Evolutionary conservation across 2,113 vertebrate genomes (phyloP), one percentile per base, ranked within the genome.

Genomic region (Ascaphus truei): DNA sequence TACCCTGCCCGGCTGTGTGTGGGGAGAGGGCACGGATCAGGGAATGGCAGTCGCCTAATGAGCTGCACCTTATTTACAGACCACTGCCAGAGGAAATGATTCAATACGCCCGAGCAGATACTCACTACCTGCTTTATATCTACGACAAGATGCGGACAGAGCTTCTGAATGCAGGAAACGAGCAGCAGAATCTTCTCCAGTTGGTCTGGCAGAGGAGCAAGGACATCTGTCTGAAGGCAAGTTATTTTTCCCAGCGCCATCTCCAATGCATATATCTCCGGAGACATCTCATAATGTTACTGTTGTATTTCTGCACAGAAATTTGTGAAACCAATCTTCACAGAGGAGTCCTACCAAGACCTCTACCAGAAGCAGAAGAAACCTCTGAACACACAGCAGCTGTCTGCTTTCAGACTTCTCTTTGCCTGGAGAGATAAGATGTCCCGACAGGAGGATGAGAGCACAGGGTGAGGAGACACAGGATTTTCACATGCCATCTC

Each of bases 11-110:
- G 22, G 3, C 11, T 7, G 7, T 25, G 3, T 16, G 2, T 5
- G 0, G 1, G n/a, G n/a, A n/a, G n/a, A n/a, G n/a, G n/a, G n/a
- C n/a, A n/a, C n/a, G n/a, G n/a, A n/a, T n/a, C n/a, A n/a, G n/a
- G n/a, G n/a, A n/a, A n/a, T n/a, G n/a, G n/a, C n/a, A 18, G 3
- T 16, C 2, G 8, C 20, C 9, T 45, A 56, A 67, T 31, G 16
- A 45, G 25, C 20, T 57, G n/a, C 29, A 16, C 30, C 65, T 45
- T 68, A 2, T 72, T 58, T 65, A 5, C 13, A 99, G 97, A 29
- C 97, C 97, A 0, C 76, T 99, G 77, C 94, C 96, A 7, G 88
- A 93, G n/a, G 96, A 98, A 69, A 99, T 99, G 97, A 51, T 93
- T 3, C 83, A 61, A 27, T 99, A 98, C 0, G 97, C 96, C 26